phyloP scores from a whole-genome alignment of 2,113 vertebrate species.

The Poeciliopsis turrubarensis region DNA sequence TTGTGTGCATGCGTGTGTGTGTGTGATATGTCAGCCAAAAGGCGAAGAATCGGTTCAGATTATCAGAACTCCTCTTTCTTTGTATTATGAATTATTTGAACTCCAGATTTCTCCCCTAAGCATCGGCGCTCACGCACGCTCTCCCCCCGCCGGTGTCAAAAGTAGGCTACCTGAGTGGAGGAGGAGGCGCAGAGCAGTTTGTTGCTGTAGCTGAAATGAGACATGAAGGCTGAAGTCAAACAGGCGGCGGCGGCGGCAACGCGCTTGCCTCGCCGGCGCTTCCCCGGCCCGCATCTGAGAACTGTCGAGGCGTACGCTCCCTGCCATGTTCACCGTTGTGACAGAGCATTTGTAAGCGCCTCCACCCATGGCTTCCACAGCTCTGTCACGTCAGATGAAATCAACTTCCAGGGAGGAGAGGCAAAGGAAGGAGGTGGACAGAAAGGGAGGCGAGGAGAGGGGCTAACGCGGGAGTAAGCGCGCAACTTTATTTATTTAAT shows the following conservation, averaged over 20 bases:
- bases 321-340: constrained; percentile 55
- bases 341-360: constrained; percentile 68
- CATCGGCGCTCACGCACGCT: constrained; percentile 15
- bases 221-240: constrained; percentile 68
- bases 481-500: constrained; percentile 18
- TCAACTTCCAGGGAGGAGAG: constrained; percentile 48
- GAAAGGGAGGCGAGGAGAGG: not conserved
- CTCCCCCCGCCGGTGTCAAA: constrained; percentile 41
- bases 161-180: constrained; percentile 61
- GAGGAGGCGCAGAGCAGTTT: constrained; percentile 43
- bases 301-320: constrained; percentile 55
- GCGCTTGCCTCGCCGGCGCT: constrained; percentile 29
- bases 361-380: constrained; percentile 61
- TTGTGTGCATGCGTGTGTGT: not conserved
- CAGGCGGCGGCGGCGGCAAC: constrained; percentile 43
- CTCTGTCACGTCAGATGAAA: constrained; percentile 66
- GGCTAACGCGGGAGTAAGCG: constrained; percentile 17
- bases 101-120: constrained; percentile 20
- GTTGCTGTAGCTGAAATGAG: constrained; percentile 47
- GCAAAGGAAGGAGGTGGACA: constrained; percentile 32
- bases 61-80: not conserved
- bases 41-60: constrained; percentile 29
- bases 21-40: constrained; percentile 7
- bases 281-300: constrained; percentile 49
- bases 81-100: constrained; percentile 23